Evolutionary conservation across 2,113 vertebrate species (phyloP).

Genomic region (human (Homo sapiens)): DNA sequence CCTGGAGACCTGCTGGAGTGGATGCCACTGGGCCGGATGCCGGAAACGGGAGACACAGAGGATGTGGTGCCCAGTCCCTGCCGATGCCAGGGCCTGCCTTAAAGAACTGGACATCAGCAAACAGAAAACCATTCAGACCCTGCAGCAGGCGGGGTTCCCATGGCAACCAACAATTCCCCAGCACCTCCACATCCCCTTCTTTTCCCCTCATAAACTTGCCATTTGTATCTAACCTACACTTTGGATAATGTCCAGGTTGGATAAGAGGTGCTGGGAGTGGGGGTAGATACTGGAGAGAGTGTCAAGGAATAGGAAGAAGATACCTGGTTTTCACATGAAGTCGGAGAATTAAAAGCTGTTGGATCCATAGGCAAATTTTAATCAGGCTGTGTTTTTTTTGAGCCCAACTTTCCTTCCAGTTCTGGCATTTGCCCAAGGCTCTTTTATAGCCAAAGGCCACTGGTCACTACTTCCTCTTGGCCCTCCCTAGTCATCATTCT

Average conservation of each 20-base stretch:
- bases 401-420: not conserved
- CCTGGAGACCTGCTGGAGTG: constrained; percentile 55
- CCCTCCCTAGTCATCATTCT: constrained; percentile 27
- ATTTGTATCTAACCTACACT: constrained; percentile 38
- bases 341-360: not conserved
- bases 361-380: not conserved
- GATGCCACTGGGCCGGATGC: constrained; percentile 66
- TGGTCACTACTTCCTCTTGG: constrained; percentile 18
- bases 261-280: not conserved
- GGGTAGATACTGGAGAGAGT: not conserved
- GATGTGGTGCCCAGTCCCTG: constrained; percentile 51
- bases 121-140: constrained; percentile 68
- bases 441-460: constrained; percentile 3
- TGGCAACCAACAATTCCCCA: constrained; percentile 42
- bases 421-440: constrained; percentile 33
- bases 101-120: constrained; percentile 67
- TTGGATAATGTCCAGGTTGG: constrained; percentile 22
- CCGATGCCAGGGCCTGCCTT: constrained; percentile 48
- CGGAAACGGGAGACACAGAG: constrained; percentile 61
- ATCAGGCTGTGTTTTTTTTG: not conserved
- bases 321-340: not conserved
- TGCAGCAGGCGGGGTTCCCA: constrained; percentile 56
- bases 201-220: constrained; percentile 65
- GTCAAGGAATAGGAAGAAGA: constrained; percentile 7
- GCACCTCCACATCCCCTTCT: constrained; percentile 2